Conservation (phyloP, 2,797 vertebrate genomes). For the Podarcis siculus region DNA sequence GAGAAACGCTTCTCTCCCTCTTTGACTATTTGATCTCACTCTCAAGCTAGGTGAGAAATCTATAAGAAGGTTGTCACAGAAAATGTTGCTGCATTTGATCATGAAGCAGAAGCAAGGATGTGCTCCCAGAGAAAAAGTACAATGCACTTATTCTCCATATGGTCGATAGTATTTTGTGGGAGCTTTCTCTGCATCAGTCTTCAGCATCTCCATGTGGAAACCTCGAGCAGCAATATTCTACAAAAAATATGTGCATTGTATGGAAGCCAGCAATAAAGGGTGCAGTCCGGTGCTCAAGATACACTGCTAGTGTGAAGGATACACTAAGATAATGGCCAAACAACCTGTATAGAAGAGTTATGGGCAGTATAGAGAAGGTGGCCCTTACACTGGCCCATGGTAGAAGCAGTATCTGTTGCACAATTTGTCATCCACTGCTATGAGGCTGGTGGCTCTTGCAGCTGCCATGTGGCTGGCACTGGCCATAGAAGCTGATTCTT, state of each 20-base stretch:
- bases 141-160: neutral
- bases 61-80: neutral
- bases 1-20: neutral
- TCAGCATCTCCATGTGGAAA: neutral
- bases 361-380: neutral
- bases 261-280: neutral
- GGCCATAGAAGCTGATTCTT: too few relatives aligned
- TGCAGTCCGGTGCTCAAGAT: neutral
- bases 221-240: neutral
- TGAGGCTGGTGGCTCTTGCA: too few relatives aligned
- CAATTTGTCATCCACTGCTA: too few relatives aligned
- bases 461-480: too few relatives aligned
- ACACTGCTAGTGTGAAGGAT: neutral
- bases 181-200: neutral
- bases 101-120: neutral
- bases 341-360: neutral
- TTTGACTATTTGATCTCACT: neutral
- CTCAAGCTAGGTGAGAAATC: slow-evolving; percentile 7
- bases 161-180: neutral
- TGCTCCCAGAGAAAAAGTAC: neutral
- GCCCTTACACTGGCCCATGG: too few relatives aligned
- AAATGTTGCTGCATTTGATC: neutral
- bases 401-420: too few relatives aligned
- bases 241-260: too few relatives aligned
- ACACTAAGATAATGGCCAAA: neutral